Evolutionary conservation across 2,888 invertebrate genomes (phyloP), one percentile per base, ranked within the genome.

Genomic region (Drosophila paranaensis): DNA sequence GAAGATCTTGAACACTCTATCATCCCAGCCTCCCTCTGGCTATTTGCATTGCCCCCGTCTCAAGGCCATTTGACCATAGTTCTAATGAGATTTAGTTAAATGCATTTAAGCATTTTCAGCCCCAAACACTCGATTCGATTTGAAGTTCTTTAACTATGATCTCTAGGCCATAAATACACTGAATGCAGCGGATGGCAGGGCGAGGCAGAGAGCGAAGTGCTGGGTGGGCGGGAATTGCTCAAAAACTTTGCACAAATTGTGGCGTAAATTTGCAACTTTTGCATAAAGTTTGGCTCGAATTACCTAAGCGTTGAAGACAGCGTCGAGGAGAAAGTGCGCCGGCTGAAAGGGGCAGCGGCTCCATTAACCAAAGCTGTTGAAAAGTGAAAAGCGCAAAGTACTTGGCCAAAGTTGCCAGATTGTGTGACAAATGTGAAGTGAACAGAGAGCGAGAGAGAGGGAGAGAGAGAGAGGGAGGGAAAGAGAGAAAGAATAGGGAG

Each of bases 211-310:
- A 9, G 35, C 48, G n/a, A 1, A 35, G 27, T 20, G 20, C 20
- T 20, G 20, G 20, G 20, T 2, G 20, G 20, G 20, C 43, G 65
- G 65, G 67, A 57, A 72, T 55, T 51, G 72, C 72, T 64, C 43
- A 79, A 84, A 84, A 83, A 84, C 70, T 82, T 83, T 84, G 80
- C 86, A 70, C 86, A 84, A 84, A 84, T 87, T 86, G 87, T 81
- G 87, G 72, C 81, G 75, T 74, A 81, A 86, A 87, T 87, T 87
- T 86, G 87, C 82, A 86, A 86, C 78, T 86, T 86, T 82, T 71
- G 85, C 85, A 85, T 83, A 87, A 86, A 86, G 85, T 86, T 86
- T 82, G 76, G 71, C 83, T 83, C 72, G 80, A 84, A 84, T 84
- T 84, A 84, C 82, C 83, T 81, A 81, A 82, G 75, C 81, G 79